Percentiles rank a stretch among this genome's conserved stretches.
phyloP scores from a whole-genome alignment of 2,888 invertebrate genomes.

The Scaptomyza reducta region DNA sequence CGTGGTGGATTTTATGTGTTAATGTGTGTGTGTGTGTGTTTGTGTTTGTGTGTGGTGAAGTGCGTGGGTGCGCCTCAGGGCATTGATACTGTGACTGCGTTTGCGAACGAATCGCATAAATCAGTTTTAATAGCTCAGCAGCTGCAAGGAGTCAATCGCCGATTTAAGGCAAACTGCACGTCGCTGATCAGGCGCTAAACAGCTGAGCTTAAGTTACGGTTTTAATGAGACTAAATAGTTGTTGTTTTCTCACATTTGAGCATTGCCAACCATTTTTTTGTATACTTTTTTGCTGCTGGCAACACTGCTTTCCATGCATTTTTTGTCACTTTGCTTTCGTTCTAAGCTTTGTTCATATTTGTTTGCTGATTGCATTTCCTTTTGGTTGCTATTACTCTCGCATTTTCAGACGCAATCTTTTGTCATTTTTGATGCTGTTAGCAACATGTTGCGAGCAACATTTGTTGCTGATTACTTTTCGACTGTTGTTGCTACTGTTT shows the following conservation, averaged over 20 bases:
- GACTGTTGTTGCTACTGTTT: background rate
- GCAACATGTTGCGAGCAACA: conserved; percentile 54
- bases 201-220: conserved; percentile 46
- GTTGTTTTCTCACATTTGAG: conserved; percentile 43
- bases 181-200: conserved; percentile 11
- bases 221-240: conserved; percentile 43
- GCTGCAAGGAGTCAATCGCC: conserved; percentile 47
- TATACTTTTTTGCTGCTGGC: conserved; percentile 21
- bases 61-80: conserved; percentile 64
- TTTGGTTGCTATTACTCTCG: background rate
- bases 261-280: conserved; percentile 34
- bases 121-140: conserved; percentile 71
- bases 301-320: conserved; percentile 47
- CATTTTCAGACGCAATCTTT: background rate
- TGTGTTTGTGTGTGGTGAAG: conserved; percentile 8
- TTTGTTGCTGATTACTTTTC: conserved; percentile 6
- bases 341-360: conserved; percentile 38
- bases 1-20: conserved; percentile 1
- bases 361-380: background rate
- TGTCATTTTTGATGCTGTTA: conserved; percentile 27
- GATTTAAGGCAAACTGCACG: conserved; percentile 48
- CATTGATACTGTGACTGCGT: conserved; percentile 34
- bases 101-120: conserved; percentile 54
- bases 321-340: conserved; percentile 32
- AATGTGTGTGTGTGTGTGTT: background rate